Conservation (phyloP, 2,888 invertebrate genomes). For the Chalcis sispes region DNA sequence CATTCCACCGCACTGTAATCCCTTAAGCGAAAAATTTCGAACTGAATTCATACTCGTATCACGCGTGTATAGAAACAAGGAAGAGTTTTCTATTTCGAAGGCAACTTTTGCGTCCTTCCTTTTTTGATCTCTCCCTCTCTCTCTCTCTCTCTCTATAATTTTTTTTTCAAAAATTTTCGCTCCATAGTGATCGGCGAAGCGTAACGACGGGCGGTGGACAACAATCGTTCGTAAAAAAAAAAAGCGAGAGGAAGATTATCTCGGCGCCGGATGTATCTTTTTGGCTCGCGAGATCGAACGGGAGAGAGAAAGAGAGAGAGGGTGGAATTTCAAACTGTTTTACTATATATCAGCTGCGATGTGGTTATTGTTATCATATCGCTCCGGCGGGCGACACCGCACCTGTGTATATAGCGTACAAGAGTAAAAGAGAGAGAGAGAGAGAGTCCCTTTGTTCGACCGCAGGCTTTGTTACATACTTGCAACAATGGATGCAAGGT, state of each 20-base stretch:
- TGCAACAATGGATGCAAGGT: slow-evolving; percentile 18
- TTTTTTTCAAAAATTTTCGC: not conserved
- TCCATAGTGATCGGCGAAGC: slow-evolving; percentile 33
- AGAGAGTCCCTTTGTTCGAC: slow-evolving; percentile 17
- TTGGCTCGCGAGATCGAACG: slow-evolving; percentile 24
- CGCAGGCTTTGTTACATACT: slow-evolving; percentile 9
- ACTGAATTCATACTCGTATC: too few relatives aligned
- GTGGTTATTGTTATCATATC: slow-evolving; percentile 26
- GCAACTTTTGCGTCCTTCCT: not conserved
- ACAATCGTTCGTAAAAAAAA: too few relatives aligned
- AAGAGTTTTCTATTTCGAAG: too few relatives aligned
- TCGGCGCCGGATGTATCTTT: slow-evolving; percentile 40
- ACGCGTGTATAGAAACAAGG: too few relatives aligned
- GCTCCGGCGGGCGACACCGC: too few relatives aligned
- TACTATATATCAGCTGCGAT: not conserved
- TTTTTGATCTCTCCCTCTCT: slow-evolving; percentile 17
- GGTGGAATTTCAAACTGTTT: slow-evolving; percentile 36
- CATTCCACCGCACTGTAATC: too few relatives aligned
- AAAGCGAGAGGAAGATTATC: slow-evolving; percentile 33
- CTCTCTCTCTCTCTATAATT: slow-evolving; percentile 12
- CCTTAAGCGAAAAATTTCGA: too few relatives aligned
- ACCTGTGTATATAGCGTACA: too few relatives aligned
- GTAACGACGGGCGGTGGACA: slow-evolving; percentile 31
- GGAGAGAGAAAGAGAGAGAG: too few relatives aligned
- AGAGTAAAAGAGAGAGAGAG: too few relatives aligned